Evolutionary conservation across 1,140 invertebrate species (phyloP), one percentile per base, ranked within the genome.

Genomic region (Littorina saxatilis): DNA sequence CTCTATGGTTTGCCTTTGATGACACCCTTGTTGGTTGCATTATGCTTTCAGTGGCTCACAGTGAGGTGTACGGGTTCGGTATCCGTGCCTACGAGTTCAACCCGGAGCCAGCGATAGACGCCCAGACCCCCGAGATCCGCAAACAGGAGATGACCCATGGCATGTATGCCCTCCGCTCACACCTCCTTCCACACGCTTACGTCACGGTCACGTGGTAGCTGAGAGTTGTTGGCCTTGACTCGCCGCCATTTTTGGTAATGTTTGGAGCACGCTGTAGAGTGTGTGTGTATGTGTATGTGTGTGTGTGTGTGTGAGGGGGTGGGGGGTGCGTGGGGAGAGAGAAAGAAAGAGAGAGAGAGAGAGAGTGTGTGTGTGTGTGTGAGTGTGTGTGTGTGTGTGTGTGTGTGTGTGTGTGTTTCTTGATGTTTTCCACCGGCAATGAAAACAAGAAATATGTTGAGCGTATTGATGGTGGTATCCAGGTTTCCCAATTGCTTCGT

Each of bases 41-140:
- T 23, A 13, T 11, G n/a, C n/a, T 61, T 15, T n/a, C 84, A 90
- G 89, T 89, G 82, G 88, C 85, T 13, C 87, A 87, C 75, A 85
- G 85, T 20, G 87, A 89, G 50, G 79, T 84, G 0, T 86, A 85
- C 79, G 89, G 89, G 1, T 87, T 88, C 80, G 89, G 89, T 15
- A 88, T 90, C 63, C 85, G 88, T 1, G 70, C 86, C 1, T 89
- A 89, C 75, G 89, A 90, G 40, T 87, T 86, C 78, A 76, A 85
- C 15, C 85, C 88, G 32, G 85, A 87, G 2, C 61, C 73, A 13
- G 50, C 61, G 3, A 74, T 83, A 37, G 43, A 58, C 2, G 70
- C 63, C 0, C 70, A 84, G 40, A 58, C 80, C 2, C 83, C 85
- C 0, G 55, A 79, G 29, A 81, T 86, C 68, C 81, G 84, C 29